These are phyloP conservation scores for Altica lythri DNA, from an alignment of 2,888 invertebrate genomes.

Conservation along the genomic window DNA sequence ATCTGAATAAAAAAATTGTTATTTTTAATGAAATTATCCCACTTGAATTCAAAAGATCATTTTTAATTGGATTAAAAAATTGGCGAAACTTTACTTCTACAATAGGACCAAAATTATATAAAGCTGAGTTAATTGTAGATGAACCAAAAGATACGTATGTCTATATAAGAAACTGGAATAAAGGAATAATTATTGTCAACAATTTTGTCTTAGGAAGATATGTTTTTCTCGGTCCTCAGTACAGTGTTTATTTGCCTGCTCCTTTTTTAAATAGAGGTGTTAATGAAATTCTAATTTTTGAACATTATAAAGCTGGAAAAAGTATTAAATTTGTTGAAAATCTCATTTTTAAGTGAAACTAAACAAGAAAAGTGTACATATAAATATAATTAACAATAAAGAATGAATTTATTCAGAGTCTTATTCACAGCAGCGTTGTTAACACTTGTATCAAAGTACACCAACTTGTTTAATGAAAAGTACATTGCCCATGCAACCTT, in stretches of 20 bases:
- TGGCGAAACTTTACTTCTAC: conserved; percentile 55
- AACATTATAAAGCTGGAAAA: conserved; percentile 47
- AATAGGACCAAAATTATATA: conserved; percentile 63
- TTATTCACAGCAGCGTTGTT: no score
- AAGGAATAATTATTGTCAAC: conserved; percentile 84
- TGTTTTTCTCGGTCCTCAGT: conserved; percentile 76
- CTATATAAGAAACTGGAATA: conserved; percentile 79
- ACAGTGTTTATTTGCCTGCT: conserved; percentile 81
- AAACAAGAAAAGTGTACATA: no score
- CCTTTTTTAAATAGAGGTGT: conserved; percentile 66
- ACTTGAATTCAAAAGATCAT: conserved; percentile 60
- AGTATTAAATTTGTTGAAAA: conserved; percentile 44
- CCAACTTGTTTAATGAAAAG: no score
- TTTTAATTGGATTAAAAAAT: conserved; percentile 47
- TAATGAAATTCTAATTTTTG: conserved; percentile 53
- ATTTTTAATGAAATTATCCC: conserved; percentile 58
- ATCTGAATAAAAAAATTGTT: conserved; percentile 54
- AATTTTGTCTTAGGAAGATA: conserved; percentile 86
- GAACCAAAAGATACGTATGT: conserved; percentile 76
- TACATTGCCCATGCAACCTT: no score
- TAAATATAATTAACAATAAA: no score
- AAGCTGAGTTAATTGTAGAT: conserved; percentile 56
- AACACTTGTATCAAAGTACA: no score
- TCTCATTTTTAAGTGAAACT: conserved; percentile 40
- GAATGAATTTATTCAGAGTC: no score